Percentiles rank a stretch among this genome's conserved stretches.
phyloP scores from a whole-genome alignment of 2,888 invertebrate genomes.

The Helicoverpa assulta region DNA sequence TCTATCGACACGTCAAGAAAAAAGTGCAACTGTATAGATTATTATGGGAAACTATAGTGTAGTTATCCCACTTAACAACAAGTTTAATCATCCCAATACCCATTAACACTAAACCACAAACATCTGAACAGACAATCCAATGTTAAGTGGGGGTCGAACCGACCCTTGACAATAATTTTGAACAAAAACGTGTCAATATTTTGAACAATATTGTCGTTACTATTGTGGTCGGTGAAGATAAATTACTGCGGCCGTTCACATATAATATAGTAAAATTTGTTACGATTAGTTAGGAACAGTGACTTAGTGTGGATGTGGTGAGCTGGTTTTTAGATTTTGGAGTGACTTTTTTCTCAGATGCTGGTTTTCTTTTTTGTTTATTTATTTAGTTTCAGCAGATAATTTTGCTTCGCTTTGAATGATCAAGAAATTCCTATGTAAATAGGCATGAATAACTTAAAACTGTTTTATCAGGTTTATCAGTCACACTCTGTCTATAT shows the following conservation, averaged over 20 bases:
- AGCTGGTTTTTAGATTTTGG: not conserved
- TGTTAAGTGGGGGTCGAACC: slow-evolving; percentile 83
- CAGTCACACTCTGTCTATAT: too few species aligned
- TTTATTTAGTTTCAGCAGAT: too few species aligned
- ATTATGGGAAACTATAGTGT: not conserved
- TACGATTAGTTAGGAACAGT: slow-evolving; percentile 73
- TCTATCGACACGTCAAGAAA: too few species aligned
- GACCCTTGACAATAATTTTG: slow-evolving; percentile 74
- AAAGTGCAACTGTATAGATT: too few species aligned
- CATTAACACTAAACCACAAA: slow-evolving; percentile 58
- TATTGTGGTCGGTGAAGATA: slow-evolving; percentile 87
- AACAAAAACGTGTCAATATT: slow-evolving; percentile 89
- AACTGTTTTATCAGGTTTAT: too few species aligned
- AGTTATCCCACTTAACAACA: slow-evolving; percentile 13
- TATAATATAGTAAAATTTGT: slow-evolving; percentile 86
- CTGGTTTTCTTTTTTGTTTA: too few species aligned
- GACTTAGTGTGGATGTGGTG: slow-evolving; percentile 70
- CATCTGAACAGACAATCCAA: slow-evolving; percentile 78
- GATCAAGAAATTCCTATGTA: too few species aligned
- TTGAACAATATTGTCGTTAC: slow-evolving; percentile 86
- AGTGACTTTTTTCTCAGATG: not conserved
- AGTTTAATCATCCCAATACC: slow-evolving; percentile 29
- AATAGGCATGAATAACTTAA: too few species aligned
- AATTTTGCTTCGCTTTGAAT: too few species aligned
- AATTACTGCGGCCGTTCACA: slow-evolving; percentile 82